Percentiles rank a stretch among this genome's conserved stretches.
Evolutionary conservation across 2,797 vertebrate species (phyloP).

Genomic region (Poeciliopsis paucimaculata): DNA sequence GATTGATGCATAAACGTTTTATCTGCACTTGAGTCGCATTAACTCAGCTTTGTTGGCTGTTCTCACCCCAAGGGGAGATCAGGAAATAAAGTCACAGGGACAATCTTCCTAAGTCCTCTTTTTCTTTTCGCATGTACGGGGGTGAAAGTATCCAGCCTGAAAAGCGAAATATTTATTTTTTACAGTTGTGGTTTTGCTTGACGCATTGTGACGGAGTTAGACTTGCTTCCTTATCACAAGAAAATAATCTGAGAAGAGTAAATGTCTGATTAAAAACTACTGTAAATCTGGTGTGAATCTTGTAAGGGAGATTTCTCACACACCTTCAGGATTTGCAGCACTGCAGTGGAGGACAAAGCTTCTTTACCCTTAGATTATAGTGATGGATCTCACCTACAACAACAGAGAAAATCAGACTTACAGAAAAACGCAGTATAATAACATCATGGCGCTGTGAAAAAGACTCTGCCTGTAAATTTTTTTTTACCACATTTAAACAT

Average conservation of each 20-base stretch:
- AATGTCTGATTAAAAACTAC: conserved; percentile 19
- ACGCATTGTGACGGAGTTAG: conserved; percentile 17
- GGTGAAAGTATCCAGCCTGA: conserved; percentile 29
- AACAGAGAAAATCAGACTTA: conserved; percentile 19
- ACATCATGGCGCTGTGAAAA: background rate
- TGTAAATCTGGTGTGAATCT: conserved; percentile 29
- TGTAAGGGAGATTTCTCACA: conserved; percentile 21
- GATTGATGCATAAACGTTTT: conserved; percentile 56
- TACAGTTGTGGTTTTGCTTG: conserved; percentile 4
- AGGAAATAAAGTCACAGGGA: conserved; percentile 40
- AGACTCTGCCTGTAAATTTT: too few species aligned
- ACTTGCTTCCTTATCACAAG: conserved; percentile 12
- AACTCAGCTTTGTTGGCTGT: conserved; percentile 53
- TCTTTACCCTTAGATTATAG: conserved; percentile 30
- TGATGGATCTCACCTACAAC: conserved; percentile 2
- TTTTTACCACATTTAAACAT: background rate
- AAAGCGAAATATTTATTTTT: conserved; percentile 36
- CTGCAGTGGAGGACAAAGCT: conserved; percentile 12
- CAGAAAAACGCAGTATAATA: background rate
- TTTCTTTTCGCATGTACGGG: conserved; percentile 11
- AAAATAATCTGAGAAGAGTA: conserved; percentile 5
- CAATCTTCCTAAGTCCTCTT: conserved; percentile 50
- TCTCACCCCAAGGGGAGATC: conserved; percentile 42
- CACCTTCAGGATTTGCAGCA: conserved; percentile 23
- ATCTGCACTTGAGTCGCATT: conserved; percentile 50